phyloP scores from a whole-genome alignment of 2,797 vertebrate genomes.

The Acanthiza pusilla region DNA sequence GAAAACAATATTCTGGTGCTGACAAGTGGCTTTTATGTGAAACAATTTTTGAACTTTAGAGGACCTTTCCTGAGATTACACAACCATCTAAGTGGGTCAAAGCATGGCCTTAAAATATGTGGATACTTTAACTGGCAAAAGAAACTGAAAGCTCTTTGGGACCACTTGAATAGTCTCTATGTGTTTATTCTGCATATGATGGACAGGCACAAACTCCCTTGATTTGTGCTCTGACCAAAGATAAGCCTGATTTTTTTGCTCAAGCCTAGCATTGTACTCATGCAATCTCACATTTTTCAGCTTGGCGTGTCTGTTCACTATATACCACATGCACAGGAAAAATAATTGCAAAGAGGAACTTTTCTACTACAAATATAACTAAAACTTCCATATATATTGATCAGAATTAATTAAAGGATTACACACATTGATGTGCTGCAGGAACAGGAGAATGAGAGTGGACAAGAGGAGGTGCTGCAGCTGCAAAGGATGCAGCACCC shows the following conservation, averaged over 20 bases:
- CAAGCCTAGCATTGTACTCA: not conserved
- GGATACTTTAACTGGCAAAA: not conserved
- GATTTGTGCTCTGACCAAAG: not conserved
- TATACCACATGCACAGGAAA: not conserved
- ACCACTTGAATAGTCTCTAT: not conserved
- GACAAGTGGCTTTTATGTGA: not conserved
- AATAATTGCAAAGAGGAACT: not conserved
- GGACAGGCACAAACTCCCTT: not conserved
- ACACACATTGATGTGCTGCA: not conserved
- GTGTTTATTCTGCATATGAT: not conserved
- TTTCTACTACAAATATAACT: not conserved
- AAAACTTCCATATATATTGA: not conserved
- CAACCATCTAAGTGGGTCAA: not conserved
- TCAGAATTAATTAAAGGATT: not conserved
- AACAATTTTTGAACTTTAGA: not conserved
- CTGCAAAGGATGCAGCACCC: accelerated
- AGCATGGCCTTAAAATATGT: not conserved
- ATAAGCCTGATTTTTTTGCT: not conserved
- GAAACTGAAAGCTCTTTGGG: not conserved
- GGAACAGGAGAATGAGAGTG: accelerated
- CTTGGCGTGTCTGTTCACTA: not conserved
- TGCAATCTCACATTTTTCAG: not conserved
- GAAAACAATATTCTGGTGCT: not conserved
- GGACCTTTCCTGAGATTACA: not conserved
- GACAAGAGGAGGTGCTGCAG: not conserved